phyloP scores from a whole-genome alignment of 1,140 invertebrate genomes.

The Nixonia krombeini region DNA sequence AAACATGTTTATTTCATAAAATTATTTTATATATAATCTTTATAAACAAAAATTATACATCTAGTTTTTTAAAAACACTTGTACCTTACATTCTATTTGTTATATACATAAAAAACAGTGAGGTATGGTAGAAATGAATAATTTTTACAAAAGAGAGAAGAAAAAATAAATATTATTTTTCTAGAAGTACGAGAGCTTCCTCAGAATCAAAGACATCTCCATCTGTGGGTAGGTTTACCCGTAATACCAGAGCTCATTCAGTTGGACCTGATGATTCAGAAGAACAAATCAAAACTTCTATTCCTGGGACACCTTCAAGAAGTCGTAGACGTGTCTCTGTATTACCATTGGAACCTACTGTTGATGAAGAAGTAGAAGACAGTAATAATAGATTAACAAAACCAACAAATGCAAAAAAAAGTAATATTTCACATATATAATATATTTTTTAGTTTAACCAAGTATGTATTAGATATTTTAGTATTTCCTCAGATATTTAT shows the following conservation, averaged over 20 bases:
- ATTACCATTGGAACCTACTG: conserved; percentile 28
- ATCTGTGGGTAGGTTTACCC: conserved; percentile 30
- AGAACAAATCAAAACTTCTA: neutral
- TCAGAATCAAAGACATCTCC: conserved; percentile 54
- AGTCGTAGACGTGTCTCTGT: conserved; percentile 36
- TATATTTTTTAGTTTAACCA: too few relatives aligned
- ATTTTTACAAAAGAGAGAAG: too few relatives aligned
- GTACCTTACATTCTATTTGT: conserved; percentile 7
- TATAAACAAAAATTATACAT: neutral
- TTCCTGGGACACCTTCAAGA: conserved; percentile 29
- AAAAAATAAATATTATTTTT: too few relatives aligned
- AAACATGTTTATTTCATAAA: too few relatives aligned
- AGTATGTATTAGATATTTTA: too few relatives aligned
- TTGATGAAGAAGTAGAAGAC: conserved; percentile 45
- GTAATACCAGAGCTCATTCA: conserved; percentile 55
- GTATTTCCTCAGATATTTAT: too few relatives aligned
- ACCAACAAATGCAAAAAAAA: conserved; percentile 2
- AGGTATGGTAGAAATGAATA: neutral
- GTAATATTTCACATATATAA: too few relatives aligned
- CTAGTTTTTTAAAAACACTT: neutral
- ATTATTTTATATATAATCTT: too few relatives aligned
- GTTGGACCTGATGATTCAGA: conserved; percentile 36
- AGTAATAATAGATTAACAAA: neutral
- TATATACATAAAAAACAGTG: neutral
- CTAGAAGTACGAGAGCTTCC: conserved; percentile 51